Evolutionary conservation across 2,888 invertebrate species (phyloP).

Genomic region (Heliconius ismenius): DNA sequence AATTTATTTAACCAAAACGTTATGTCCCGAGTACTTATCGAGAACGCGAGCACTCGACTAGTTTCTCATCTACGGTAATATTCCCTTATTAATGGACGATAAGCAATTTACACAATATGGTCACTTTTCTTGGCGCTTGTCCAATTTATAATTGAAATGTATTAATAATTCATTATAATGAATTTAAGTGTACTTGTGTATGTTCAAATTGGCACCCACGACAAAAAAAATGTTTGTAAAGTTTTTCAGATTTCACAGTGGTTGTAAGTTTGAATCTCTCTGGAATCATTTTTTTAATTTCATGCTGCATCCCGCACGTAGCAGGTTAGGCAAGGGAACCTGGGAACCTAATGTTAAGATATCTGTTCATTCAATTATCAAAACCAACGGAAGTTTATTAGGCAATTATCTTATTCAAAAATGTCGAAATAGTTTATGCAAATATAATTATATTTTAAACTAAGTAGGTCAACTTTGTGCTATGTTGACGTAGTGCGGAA

Average conservation of each 20-base stretch:
- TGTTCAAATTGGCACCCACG: neutral
- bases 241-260: neutral
- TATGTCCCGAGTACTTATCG: slow-evolving; percentile 3
- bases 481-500: neutral
- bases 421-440: neutral
- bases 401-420: neutral
- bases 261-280: too few relatives aligned
- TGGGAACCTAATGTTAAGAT: too few relatives aligned
- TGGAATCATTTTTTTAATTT: too few relatives aligned
- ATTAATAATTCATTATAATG: neutral
- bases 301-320: too few relatives aligned
- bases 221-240: neutral
- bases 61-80: slow-evolving; percentile 37
- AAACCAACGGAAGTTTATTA: neutral
- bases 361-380: neutral
- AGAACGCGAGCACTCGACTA: slow-evolving; percentile 17
- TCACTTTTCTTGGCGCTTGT: neutral
- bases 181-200: neutral
- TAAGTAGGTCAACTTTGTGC: neutral
- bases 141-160: neutral
- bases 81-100: slow-evolving; percentile 42
- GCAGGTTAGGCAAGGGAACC: too few relatives aligned
- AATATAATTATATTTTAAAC: neutral
- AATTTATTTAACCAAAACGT: neutral
- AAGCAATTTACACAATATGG: slow-evolving; percentile 36